Percentiles rank a stretch among this genome's conserved stretches.
phyloP scores from a whole-genome alignment of 2,113 vertebrate species.

The Brachirus orientalis region DNA sequence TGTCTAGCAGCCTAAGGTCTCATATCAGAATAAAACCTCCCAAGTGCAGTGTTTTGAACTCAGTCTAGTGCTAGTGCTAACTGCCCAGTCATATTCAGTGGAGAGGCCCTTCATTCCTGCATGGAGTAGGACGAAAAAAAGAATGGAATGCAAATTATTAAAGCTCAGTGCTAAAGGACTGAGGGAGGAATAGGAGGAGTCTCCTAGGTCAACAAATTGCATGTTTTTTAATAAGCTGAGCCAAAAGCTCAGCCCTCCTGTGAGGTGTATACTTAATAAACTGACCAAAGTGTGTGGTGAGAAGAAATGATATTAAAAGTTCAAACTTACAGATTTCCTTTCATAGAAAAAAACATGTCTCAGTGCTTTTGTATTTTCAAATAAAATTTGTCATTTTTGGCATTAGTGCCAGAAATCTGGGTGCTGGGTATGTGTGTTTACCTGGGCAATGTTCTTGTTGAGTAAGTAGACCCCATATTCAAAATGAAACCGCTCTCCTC shows the following conservation, averaged over 20 bases:
- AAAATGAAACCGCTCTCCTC: constrained; percentile 97
- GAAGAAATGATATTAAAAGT: too few species aligned
- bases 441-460: constrained; percentile 99
- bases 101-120: constrained; percentile 34
- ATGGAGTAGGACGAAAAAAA: constrained; percentile 28
- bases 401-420: not conserved
- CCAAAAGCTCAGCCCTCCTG: constrained; percentile 45
- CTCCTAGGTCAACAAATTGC: constrained; percentile 61
- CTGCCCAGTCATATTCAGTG: constrained; percentile 36
- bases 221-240: constrained; percentile 56
- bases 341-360: too few species aligned
- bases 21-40: constrained; percentile 46
- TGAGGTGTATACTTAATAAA: constrained; percentile 15
- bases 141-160: constrained; percentile 67
- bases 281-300: not conserved
- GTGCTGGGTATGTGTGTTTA: constrained; percentile 59
- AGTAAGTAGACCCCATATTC: constrained; percentile 98
- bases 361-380: not conserved
- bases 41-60: constrained; percentile 48
- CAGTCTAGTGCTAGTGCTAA: constrained; percentile 63
- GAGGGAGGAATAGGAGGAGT: constrained; percentile 34
- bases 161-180: constrained; percentile 50
- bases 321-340: too few species aligned
- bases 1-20: constrained; percentile 28
- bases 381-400: not conserved